Evolutionary conservation across 1,140 invertebrate genomes (phyloP).

Genomic region (Drosophila subpulchrella): DNA sequence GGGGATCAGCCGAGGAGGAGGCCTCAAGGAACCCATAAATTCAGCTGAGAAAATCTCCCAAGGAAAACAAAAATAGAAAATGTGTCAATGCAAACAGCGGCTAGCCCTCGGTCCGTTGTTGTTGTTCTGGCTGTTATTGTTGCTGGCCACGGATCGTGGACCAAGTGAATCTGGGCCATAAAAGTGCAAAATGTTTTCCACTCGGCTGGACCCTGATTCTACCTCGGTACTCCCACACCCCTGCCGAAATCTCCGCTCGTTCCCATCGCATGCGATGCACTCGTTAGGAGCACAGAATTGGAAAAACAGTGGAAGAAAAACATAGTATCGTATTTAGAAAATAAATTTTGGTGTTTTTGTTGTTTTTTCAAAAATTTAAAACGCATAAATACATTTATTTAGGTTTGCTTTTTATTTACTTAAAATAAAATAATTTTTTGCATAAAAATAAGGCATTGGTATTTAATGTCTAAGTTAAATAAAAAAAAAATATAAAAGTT

Average conservation of each 20-base stretch:
- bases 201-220: conserved; percentile 35
- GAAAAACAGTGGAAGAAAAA: conserved; percentile 13
- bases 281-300: conserved; percentile 41
- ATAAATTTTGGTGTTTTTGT: background rate
- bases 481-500: too few species aligned
- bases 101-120: conserved; percentile 5
- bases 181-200: conserved; percentile 57
- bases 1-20: conserved; percentile 30
- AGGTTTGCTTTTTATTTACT: too few species aligned
- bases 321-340: background rate
- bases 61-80: conserved; percentile 63
- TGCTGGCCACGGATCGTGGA: conserved; percentile 39
- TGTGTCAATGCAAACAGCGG: conserved; percentile 66
- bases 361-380: too few species aligned
- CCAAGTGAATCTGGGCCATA: conserved; percentile 60
- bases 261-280: conserved; percentile 58
- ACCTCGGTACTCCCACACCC: conserved; percentile 18
- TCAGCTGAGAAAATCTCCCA: conserved; percentile 47
- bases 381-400: too few species aligned
- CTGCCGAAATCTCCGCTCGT: conserved; percentile 35
- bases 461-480: too few species aligned
- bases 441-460: too few species aligned
- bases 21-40: conserved; percentile 75
- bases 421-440: too few species aligned
- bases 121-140: conserved; percentile 3